Percentiles rank a stretch among this genome's conserved stretches.
These are phyloP conservation scores for Cephus sareptanus DNA, from an alignment of 2,888 invertebrate species.

Conservation along the genomic window DNA sequence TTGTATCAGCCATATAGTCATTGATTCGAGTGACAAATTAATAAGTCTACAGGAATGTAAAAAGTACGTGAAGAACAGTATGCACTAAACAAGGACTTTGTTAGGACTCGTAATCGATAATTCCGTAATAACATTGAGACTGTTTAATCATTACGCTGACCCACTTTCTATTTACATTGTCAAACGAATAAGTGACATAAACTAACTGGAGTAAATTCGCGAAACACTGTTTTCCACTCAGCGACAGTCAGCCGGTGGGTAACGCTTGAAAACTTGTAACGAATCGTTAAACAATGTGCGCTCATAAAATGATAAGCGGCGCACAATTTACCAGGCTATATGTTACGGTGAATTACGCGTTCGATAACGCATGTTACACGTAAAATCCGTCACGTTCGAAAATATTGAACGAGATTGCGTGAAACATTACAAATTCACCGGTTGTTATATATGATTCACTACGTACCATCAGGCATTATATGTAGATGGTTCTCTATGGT, in stretches of 20 bases:
- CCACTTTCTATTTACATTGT: not conserved
- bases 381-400: not conserved
- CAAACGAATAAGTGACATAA: not conserved
- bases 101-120: not conserved
- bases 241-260: not conserved
- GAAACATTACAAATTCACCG: not conserved
- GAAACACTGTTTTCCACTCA: not conserved
- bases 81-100: not conserved
- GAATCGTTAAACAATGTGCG: not conserved
- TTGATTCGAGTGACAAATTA: not conserved
- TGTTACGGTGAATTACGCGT: not conserved
- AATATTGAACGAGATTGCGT: not conserved
- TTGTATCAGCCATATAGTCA: not conserved
- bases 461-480: not conserved
- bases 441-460: not conserved
- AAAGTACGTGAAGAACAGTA: not conserved
- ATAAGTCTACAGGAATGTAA: not conserved
- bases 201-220: not conserved
- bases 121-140: not conserved
- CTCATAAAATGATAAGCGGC: not conserved
- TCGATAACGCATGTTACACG: not conserved
- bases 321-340: not conserved
- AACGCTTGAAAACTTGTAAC: not conserved
- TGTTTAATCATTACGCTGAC: not conserved
- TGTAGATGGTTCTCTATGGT: not conserved